These are phyloP conservation scores for Trematocara variabile DNA, from an alignment of 2,113 vertebrate genomes.

Conservation along the genomic window DNA sequence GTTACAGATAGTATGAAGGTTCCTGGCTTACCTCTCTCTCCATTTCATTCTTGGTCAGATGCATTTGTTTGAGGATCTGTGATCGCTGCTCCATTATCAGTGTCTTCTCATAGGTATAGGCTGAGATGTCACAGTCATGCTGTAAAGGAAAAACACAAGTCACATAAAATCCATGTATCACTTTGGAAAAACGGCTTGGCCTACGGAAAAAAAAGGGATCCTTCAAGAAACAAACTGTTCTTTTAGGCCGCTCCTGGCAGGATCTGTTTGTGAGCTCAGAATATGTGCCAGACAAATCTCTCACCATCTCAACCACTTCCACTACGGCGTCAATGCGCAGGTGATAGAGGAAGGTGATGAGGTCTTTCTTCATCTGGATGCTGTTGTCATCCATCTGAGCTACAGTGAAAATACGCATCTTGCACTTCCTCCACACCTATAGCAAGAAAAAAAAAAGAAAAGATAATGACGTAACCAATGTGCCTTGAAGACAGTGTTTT, in stretches of 20 bases:
- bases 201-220: neutral
- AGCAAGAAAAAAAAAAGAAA: neutral
- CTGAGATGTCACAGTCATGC: conserved; percentile 93
- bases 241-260: neutral
- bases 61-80: conserved; percentile 98
- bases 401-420: conserved; percentile 98
- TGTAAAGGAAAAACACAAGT: conserved; percentile 36
- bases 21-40: conserved; percentile 86
- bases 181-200: neutral
- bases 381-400: conserved; percentile 99
- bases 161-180: neutral
- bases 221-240: neutral
- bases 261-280: neutral
- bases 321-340: conserved; percentile 90
- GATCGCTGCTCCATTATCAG: conserved; percentile 95
- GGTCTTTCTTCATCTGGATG: conserved; percentile 99
- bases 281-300: conserved; percentile 21
- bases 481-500: neutral
- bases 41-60: conserved; percentile 94
- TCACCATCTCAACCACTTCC: conserved; percentile 98
- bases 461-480: neutral
- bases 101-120: conserved; percentile 98
- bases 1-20: neutral
- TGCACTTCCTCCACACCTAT: conserved; percentile 98
- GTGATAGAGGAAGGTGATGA: conserved; percentile 94